Evolutionary conservation across 2,888 invertebrate genomes (phyloP).

Genomic region (Perithous albicinctus): DNA sequence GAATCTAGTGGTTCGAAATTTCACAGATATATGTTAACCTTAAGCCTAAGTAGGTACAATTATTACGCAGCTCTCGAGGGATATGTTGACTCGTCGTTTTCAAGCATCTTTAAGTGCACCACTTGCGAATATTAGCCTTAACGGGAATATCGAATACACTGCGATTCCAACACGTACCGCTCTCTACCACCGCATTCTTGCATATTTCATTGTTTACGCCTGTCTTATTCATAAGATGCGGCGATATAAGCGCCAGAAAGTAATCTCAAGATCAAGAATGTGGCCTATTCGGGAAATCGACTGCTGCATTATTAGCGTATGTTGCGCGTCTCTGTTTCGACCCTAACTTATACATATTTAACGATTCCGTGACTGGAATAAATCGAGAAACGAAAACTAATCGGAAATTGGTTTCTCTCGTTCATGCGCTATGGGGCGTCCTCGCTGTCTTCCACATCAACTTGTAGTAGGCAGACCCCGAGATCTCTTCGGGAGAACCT

Average conservation of each 20-base stretch:
- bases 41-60: background rate
- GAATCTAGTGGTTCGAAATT: too few relatives aligned
- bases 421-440: background rate
- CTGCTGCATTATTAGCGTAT: conserved; percentile 45
- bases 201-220: conserved; percentile 52
- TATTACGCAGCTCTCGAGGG: background rate
- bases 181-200: conserved; percentile 28
- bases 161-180: conserved; percentile 34
- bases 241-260: conserved; percentile 5
- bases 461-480: background rate
- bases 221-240: conserved; percentile 44
- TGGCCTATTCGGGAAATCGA: conserved; percentile 12
- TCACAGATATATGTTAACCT: too few relatives aligned
- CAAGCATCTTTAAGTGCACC: background rate
- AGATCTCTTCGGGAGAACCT: conserved; percentile 4
- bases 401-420: conserved; percentile 25
- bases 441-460: background rate
- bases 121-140: background rate
- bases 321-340: background rate
- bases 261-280: conserved; percentile 29
- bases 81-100: background rate
- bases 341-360: conserved; percentile 41
- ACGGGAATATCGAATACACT: conserved; percentile 11
- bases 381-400: conserved; percentile 16
- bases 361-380: conserved; percentile 42